Base-by-base conservation (phyloP, 2,888 invertebrate species). In the Linnaemya vulpina region DNA sequence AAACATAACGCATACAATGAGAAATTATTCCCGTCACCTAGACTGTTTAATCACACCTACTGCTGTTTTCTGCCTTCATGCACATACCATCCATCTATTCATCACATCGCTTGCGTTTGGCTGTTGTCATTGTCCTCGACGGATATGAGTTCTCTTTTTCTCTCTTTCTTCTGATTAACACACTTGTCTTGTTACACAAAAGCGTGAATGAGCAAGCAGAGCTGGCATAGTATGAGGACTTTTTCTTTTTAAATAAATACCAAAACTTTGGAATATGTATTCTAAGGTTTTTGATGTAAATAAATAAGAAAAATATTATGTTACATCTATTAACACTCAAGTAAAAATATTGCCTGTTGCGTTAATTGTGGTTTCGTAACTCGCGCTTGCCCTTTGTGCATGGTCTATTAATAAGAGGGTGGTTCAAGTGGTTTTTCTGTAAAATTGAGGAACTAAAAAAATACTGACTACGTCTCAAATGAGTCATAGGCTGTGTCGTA, bases 21-120 rank as follows among this genome's bases (percentile, higher is more conserved):
- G 20, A 55, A 71, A 55, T 63, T 74, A 58, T 68, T 78, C 10
- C 67, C 76, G 51, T 63, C 83, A 79, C 83, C 79, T 83, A 67
- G 46, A 53, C 73, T 55, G 70, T 81, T 75, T 83, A 77, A 80
- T 80, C 73, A 77, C 84, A 84, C 81, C 84, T 84, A 84, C 84
- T 77, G 60, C 60, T 77, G 60, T 77, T 75, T 78, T 63, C 58
- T 25, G 58, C 22, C 38, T 65, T 51, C 55, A 13, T 35, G 40
- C 68, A 68, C 35, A 53, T 46, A 11, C 9, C 13, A 40, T n/a
- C 1, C 17, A 38, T 22, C 13, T 20, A 35, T 13, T 13, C 35
- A 55, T 11, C n/a, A 22, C 46, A 49, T 40, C 30, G 70, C 22
- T 60, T 22, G 30, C n/a, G 43, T 70, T 46, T 63, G 20, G 9